These are phyloP conservation scores for Pangasianodon gigas DNA, from an alignment of 2,113 vertebrate genomes.

Conservation along the genomic window DNA sequence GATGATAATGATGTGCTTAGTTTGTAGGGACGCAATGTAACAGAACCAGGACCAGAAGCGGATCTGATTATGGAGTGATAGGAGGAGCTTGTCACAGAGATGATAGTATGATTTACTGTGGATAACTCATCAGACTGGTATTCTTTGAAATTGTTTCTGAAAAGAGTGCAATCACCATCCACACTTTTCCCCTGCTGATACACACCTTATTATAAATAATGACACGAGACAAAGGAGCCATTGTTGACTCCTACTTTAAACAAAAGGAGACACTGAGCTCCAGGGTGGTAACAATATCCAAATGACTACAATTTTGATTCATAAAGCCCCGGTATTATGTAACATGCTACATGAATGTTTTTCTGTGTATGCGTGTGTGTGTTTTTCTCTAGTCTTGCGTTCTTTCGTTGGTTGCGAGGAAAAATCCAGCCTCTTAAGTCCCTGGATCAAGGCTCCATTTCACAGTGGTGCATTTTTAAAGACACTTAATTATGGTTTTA, in stretches of 20 bases:
- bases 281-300: conserved; percentile 55
- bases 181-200: not conserved
- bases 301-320: conserved; percentile 57
- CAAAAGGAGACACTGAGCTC: conserved; percentile 50
- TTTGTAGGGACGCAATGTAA: not conserved
- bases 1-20: conserved; percentile 39
- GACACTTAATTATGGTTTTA: conserved; percentile 81
- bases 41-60: conserved; percentile 19
- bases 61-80: conserved; percentile 25
- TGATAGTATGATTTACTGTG: conserved; percentile 73
- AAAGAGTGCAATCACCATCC: conserved; percentile 7
- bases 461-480: conserved; percentile 80
- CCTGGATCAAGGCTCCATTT: conserved; percentile 74
- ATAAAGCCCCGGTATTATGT: conserved; percentile 53
- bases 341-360: conserved; percentile 48
- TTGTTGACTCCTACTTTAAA: conserved; percentile 52
- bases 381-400: conserved; percentile 47
- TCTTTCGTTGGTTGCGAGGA: conserved; percentile 69
- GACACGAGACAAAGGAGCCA: conserved; percentile 53
- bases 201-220: conserved; percentile 57
- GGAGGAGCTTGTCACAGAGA: conserved; percentile 58
- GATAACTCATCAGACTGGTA: not conserved
- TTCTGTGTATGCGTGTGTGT: conserved; percentile 31
- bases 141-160: not conserved
- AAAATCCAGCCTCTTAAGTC: conserved; percentile 73